Evolutionary conservation across 2,113 vertebrate genomes (phyloP).

Genomic region (Paraplagusia blochii): DNA sequence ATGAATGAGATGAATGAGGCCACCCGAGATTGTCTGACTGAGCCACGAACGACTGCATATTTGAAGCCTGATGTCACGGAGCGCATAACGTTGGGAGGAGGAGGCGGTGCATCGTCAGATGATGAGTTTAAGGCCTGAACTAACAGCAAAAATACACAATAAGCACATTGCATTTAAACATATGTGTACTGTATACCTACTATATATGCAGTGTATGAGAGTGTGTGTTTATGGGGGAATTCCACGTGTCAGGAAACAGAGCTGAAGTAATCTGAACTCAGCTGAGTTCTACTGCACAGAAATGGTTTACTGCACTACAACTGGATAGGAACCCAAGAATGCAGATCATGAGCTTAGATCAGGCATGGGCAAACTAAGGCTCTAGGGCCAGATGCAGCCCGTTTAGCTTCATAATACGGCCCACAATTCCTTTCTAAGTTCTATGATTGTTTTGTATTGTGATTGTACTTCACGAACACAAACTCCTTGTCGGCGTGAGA

Average conservation of each 20-base stretch:
- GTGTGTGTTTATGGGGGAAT: background rate
- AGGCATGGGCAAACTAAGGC: too few species aligned
- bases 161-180: background rate
- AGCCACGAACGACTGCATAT: constrained; percentile 58
- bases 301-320: constrained; percentile 6
- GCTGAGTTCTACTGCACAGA: constrained; percentile 8
- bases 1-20: constrained; percentile 56
- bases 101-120: constrained; percentile 10
- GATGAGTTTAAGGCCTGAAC: constrained; percentile 18
- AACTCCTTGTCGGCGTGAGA: too few species aligned
- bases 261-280: constrained; percentile 27
- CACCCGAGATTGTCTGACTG: constrained; percentile 46
- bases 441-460: too few species aligned
- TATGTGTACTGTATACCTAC: background rate
- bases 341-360: background rate
- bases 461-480: too few species aligned
- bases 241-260: constrained; percentile 24
- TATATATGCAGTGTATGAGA: background rate
- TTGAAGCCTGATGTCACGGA: constrained; percentile 71
- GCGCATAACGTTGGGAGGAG: constrained; percentile 39
- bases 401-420: too few species aligned
- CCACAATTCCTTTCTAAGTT: too few species aligned
- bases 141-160: constrained; percentile 11
- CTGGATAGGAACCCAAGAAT: constrained; percentile 3
- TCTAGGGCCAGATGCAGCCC: too few species aligned